Evolutionary conservation across 2,797 vertebrate species (phyloP).

Genomic region (Cheirogaleus major): DNA sequence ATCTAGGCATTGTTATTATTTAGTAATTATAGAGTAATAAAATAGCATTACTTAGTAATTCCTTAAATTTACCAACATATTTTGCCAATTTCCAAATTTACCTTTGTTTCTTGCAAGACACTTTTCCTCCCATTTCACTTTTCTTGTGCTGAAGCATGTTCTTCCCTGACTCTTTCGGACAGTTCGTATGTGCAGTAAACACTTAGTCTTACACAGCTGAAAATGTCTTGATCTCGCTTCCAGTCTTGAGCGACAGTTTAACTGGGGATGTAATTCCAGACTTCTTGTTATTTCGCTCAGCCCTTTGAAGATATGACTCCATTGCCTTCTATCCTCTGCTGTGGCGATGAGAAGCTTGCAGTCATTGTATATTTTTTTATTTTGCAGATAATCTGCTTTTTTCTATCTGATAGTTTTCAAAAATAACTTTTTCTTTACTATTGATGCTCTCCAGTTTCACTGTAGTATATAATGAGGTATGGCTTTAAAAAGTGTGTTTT

Average conservation of each 20-base stretch:
- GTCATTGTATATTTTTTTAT: neutral
- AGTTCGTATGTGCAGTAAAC: neutral
- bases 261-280: neutral
- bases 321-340: neutral
- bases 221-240: slow-evolving; percentile 27
- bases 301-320: neutral
- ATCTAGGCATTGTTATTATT: neutral
- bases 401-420: neutral
- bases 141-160: neutral
- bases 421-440: neutral
- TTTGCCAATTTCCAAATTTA: neutral
- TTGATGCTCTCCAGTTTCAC: neutral
- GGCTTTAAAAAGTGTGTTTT: neutral
- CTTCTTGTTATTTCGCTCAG: neutral
- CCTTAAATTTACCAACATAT: neutral
- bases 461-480: neutral
- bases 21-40: neutral
- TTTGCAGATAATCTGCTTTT: neutral
- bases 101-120: neutral
- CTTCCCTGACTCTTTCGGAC: neutral
- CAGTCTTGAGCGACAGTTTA: neutral
- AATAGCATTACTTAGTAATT: neutral
- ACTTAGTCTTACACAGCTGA: neutral
- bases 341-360: neutral
- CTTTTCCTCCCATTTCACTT: neutral